A percentile compares a stretch with the other conserved stretches of the same genome.
phyloP scores from a whole-genome alignment of 2,888 invertebrate species.

The Thalpophila matura region DNA sequence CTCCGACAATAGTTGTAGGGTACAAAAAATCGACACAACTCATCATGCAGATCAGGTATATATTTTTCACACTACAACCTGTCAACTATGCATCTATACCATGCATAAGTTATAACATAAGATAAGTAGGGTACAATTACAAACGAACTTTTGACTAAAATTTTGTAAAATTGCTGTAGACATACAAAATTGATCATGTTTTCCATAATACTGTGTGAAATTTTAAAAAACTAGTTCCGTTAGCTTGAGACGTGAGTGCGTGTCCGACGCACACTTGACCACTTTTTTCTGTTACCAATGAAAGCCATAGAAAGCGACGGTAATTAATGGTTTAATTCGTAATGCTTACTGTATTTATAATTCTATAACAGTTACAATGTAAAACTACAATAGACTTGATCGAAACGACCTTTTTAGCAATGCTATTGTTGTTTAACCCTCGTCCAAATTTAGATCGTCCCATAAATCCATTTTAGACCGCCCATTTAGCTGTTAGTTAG shows the following conservation, averaged over 20 bases:
- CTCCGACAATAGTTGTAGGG: too few species aligned
- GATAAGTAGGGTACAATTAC: too few species aligned
- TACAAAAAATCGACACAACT: too few species aligned
- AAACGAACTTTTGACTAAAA: too few species aligned
- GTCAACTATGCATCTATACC: too few species aligned
- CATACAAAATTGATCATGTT: too few species aligned
- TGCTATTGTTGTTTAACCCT: constrained; percentile 17
- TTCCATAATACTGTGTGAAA: too few species aligned
- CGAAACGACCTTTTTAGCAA: constrained; percentile 23
- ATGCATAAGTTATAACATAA: too few species aligned
- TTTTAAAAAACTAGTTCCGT: neutral
- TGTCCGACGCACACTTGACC: neutral
- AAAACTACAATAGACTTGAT: constrained; percentile 26
- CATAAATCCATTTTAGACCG: constrained; percentile 50
- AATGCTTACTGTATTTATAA: constrained; percentile 19
- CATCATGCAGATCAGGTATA: too few species aligned
- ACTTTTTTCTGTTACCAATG: constrained; percentile 7
- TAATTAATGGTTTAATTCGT: constrained; percentile 45
- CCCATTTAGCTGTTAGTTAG: constrained; percentile 17
- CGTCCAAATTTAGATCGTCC: constrained; percentile 20
- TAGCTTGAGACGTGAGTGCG: neutral
- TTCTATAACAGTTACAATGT: constrained; percentile 20
- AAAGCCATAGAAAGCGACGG: constrained; percentile 25
- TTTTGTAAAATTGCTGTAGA: too few species aligned
- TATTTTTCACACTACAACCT: too few species aligned